Evolutionary conservation across 2,113 vertebrate genomes (phyloP), one percentile per base, ranked within the genome.

Genomic region (Calcarius ornatus): DNA sequence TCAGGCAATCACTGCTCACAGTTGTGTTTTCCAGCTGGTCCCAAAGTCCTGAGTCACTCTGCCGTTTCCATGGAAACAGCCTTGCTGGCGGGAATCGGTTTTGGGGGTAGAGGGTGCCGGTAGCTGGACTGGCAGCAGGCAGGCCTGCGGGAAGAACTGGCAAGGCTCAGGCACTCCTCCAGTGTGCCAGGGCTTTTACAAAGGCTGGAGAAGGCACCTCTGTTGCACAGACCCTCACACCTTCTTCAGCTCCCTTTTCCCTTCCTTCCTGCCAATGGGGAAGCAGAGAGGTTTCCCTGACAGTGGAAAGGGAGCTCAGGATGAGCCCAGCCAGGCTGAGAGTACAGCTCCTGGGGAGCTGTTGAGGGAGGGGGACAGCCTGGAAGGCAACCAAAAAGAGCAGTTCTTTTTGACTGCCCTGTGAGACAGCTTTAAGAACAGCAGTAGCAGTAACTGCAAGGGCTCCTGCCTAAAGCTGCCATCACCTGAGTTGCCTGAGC

Each of bases 11-110:
- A 33, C 96, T 95, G 96, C 97, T 98, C 97, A 81, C 96, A 91
- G 93, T 98, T 95, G 95, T 97, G 96, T 97, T 98, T 98, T 97
- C 96, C 94, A 97, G 98, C 97, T 96, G 95, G 97, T 97, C 98
- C 97, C 94, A 95, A 98, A 98, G 96, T 97, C 98, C 98, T 98
- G 98, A 98, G 98, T 98, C 98, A 98, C 98, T 97, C 97, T 97
- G 97, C 93, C 90, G 98, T 98, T 98, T 97, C 98, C 96, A 98
- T 98, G 97, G 98, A 97, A 98, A 98, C 98, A 97, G 97, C 96
- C 97, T 97, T 91, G 97, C 97, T 98, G 97, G n/a, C 80, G 89
- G 96, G 96, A 97, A 96, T 97, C 48, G 0, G 87, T 94, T 97
- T 96, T 97, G 95, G 95, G 84, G 72, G 68, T 91, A 75, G 56